Base-by-base conservation (phyloP, 2,113 vertebrate species). In the Lophotis ruficrista region DNA sequence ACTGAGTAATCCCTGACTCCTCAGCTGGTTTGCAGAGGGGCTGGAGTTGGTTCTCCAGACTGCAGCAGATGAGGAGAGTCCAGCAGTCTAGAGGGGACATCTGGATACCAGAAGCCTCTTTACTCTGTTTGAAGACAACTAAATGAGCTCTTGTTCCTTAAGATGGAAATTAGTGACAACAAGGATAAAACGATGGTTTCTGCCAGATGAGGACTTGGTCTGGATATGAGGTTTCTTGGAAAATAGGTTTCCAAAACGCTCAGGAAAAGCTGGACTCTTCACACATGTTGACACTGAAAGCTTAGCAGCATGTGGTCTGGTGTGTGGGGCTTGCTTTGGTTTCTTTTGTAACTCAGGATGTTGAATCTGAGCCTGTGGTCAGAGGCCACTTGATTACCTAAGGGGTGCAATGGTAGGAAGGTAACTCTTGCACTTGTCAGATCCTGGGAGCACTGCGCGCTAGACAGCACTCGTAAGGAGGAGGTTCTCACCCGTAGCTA, bases 401-500 rank as follows among this genome's bases (percentile, higher is more conserved):
- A 23, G 24, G 38, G 18, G 14, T 64, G 78, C 16, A 19, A 0
- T 18, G 37, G 35, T n/a, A 35, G 65, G 53, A 82, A 68, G 33
- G 38, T 37, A 58, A 15, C 61, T 35, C 64, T 53, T 68, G 60
- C 60, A 45, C 33, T 65, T 76, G 20, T 20, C 10, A 11, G 54
- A 25, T 80, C 25, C 45, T 87, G 37, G n/a, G 41, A 77, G 22
- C n/a, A 10, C 35, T 25, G 14, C 48, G 47, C 2, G 1, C 54
- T 62, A 43, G 24, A 22, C 37, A 47, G 89, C 17, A 4, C 21
- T 47, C 53, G 19, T 56, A 19, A 50, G 27, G 68, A 71, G 69
- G 16, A 18, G 38, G 12, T 65, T 83, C 28, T 71, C 64, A 4
- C 0, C 1, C 0, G 2, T 30, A 53, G 10, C 23, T 20, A 3